Evolutionary conservation across 1,140 invertebrate genomes (phyloP).

Genomic region (Sycophila sp.): DNA sequence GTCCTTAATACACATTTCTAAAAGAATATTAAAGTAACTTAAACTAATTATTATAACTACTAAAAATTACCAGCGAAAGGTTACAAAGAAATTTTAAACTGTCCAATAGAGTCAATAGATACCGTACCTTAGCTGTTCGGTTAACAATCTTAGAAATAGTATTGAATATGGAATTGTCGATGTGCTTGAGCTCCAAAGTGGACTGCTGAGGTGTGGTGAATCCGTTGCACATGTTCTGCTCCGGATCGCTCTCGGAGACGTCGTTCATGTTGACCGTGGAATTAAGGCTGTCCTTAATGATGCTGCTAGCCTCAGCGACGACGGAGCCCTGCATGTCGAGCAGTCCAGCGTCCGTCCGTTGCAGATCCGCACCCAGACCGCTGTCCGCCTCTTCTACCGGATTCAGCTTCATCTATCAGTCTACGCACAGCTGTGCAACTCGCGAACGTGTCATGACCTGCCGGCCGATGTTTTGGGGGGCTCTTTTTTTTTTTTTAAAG

Average conservation of each 20-base stretch:
- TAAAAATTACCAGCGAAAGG: too few relatives aligned
- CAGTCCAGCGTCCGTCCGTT: background rate
- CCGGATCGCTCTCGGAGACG: constrained; percentile 44
- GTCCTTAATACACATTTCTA: too few relatives aligned
- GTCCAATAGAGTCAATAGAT: background rate
- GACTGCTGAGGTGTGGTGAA: constrained; percentile 52
- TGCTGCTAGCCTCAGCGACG: background rate
- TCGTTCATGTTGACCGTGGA: constrained; percentile 26
- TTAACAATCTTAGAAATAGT: constrained; percentile 65
- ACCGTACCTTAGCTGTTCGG: constrained; percentile 55
- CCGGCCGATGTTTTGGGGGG: constrained; percentile 3
- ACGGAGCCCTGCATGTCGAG: constrained; percentile 1
- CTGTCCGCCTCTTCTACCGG: background rate
- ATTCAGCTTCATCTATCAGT: background rate
- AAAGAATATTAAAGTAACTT: too few relatives aligned
- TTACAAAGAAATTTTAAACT: background rate
- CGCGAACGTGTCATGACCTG: background rate
- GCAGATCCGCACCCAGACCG: background rate
- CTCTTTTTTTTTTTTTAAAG: constrained; percentile 7
- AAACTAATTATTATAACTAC: too few relatives aligned
- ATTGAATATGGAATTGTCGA: constrained; percentile 64
- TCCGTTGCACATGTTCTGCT: constrained; percentile 42
- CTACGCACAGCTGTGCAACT: background rate
- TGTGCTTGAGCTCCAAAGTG: constrained; percentile 41
- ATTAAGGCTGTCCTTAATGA: background rate